Base-by-base conservation (phyloP, 1,140 invertebrate species). In the Drosophila varians region DNA sequence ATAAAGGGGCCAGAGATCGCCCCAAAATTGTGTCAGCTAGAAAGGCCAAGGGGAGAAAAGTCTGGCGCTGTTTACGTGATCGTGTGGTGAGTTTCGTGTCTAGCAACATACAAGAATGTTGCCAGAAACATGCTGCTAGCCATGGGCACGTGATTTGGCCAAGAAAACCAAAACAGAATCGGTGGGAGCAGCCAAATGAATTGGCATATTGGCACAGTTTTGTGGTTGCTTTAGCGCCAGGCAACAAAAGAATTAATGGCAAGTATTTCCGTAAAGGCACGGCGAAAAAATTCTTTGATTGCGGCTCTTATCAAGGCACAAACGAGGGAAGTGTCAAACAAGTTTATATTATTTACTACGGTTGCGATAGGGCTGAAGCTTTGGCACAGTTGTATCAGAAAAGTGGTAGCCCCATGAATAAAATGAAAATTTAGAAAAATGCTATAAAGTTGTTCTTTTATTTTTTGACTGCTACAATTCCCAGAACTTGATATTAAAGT, bases 1-100 rank as follows among this genome's bases (percentile, higher is more conserved):
- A 73, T 6, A 42, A 31, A 31, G 28, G 28, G 28, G 28, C 28
- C 28, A 31, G 9, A 31, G 28, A 31, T 31, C 28, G 26, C 8
- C 21, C 40, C 42, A 76, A 86, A 84, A 80, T 73, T 76, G 80
- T 84, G 80, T 86, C 80, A 84, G 72, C 64, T 52, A 68, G 66
- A 80, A 82, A 77, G 77, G 68, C 73, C 77, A 66, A 66, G 49
- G 68, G 56, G 48, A 64, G 56, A 64, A 56, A 55, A 52, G 46
- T 62, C 58, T 62, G 62, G 7, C 11, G 46, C 40, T 48, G 42
- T 62, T 52, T 71, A 73, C 68, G 70, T 62, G 68, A 73, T 71
- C 48, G 21, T 42, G 47, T 68, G 68, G 68, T 70, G 56, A 54
- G n/a, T 62, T 62, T 6, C n/a, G 23, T 1, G 1, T 19, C 16